A percentile compares a stretch with the other conserved stretches of the same genome.
Conservation (phyloP, 2,888 invertebrate genomes). For the Plagodis pulveraria region DNA sequence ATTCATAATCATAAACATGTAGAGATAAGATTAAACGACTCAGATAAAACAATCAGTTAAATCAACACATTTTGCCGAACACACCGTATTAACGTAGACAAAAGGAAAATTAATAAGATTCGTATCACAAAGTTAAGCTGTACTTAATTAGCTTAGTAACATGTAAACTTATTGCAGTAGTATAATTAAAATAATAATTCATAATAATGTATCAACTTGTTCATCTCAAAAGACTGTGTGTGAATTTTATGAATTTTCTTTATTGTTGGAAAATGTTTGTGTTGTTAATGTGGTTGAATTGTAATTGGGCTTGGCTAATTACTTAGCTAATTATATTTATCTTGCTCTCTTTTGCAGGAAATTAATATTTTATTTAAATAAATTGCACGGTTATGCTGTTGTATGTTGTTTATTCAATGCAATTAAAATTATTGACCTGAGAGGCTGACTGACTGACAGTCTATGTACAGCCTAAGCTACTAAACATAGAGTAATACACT, state of each 20-base stretch:
- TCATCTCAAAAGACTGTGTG: constrained; percentile 32
- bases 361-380: no score
- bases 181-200: constrained; percentile 35
- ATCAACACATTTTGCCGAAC: constrained; percentile 47
- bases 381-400: no score
- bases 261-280: constrained; percentile 30
- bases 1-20: constrained; percentile 17
- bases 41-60: constrained; percentile 51
- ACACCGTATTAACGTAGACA: constrained; percentile 42
- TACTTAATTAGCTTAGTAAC: constrained; percentile 59
- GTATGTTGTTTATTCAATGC: no score
- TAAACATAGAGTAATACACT: no score
- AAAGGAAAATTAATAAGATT: constrained; percentile 51
- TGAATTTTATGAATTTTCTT: constrained; percentile 29
- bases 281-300: constrained; percentile 3
- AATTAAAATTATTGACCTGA: no score
- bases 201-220: constrained; percentile 32
- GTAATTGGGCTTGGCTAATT: constrained; percentile 24
- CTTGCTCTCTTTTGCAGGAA: no score
- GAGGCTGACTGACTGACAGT: no score
- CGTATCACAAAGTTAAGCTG: constrained; percentile 59
- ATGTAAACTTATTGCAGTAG: constrained; percentile 36
- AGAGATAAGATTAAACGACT: constrained; percentile 35
- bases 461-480: no score
- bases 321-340: constrained; percentile 1